phyloP scores from a whole-genome alignment of 2,797 vertebrate species.

The Alectoris magna region DNA sequence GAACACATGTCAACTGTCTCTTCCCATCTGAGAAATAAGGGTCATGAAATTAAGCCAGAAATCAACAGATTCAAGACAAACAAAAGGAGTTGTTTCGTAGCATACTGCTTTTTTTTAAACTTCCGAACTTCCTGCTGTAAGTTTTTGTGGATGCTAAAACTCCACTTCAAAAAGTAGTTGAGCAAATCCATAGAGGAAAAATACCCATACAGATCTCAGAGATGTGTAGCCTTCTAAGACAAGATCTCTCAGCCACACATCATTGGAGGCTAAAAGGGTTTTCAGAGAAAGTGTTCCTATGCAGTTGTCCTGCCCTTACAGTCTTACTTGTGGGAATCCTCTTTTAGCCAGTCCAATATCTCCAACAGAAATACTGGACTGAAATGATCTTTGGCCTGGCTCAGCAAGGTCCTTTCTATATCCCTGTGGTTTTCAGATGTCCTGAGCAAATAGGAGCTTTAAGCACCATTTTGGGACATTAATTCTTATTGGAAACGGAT shows the following conservation, averaged over 20 bases:
- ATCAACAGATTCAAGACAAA: not conserved
- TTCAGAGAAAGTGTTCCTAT: not conserved
- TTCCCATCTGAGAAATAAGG: not conserved
- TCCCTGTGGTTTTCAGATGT: not conserved
- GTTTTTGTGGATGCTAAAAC: not conserved
- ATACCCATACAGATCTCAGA: not conserved
- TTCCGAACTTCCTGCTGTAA: not conserved
- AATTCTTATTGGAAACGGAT: not conserved
- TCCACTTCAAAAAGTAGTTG: not conserved
- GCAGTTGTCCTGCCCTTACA: not conserved
- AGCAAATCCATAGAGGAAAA: not conserved
- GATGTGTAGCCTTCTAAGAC: not conserved
- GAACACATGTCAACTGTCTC: not conserved
- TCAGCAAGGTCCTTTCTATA: not conserved
- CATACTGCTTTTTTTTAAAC: not conserved
- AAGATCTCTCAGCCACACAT: not conserved
- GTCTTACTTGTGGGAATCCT: not conserved
- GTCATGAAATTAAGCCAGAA: not conserved
- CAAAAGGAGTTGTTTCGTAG: not conserved
- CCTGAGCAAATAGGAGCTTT: not conserved
- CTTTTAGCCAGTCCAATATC: not conserved
- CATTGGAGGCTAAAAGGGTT: not conserved
- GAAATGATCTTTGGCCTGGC: not conserved
- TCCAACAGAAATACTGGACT: not conserved
- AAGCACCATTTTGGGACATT: not conserved